phyloP scores from a whole-genome alignment of 2,113 vertebrate genomes.

The Chroicocephalus ridibundus region DNA sequence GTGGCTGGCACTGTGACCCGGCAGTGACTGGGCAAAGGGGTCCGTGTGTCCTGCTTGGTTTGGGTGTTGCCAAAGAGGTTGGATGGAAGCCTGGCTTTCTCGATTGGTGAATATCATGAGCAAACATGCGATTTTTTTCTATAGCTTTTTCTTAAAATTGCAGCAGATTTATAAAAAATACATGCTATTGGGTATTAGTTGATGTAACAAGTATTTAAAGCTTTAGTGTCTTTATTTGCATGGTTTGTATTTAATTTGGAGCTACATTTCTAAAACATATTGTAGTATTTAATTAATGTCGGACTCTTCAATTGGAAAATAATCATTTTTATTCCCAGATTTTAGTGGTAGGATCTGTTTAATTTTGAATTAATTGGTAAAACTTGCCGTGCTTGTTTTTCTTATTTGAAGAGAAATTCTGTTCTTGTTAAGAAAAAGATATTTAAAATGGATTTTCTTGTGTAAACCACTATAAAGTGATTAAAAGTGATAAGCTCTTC shows the following conservation, averaged over 20 bases:
- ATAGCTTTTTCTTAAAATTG: not conserved
- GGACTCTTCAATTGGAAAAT: not conserved
- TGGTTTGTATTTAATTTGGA: not conserved
- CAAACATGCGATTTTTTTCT: not conserved
- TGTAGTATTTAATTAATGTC: not conserved
- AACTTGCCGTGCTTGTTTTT: not conserved
- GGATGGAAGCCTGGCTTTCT: conserved; percentile 62
- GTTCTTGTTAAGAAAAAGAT: conserved; percentile 27
- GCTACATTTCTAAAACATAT: not conserved
- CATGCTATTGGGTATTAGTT: not conserved
- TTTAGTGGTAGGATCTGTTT: not conserved
- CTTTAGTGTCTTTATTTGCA: not conserved
- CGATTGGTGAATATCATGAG: conserved; percentile 48
- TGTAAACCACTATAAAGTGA: conserved; percentile 59
- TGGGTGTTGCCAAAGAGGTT: not conserved
- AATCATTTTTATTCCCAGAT: not conserved
- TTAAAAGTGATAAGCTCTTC: conserved; percentile 70
- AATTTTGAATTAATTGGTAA: not conserved
- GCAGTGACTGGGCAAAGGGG: not conserved
- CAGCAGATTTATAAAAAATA: not conserved
- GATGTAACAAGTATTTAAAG: not conserved
- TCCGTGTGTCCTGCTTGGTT: not conserved
- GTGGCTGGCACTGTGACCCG: not conserved
- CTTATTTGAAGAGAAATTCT: conserved; percentile 10
- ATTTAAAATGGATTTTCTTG: conserved; percentile 64